Percentiles rank a stretch among this genome's conserved stretches.
phyloP scores from a whole-genome alignment of 2,113 vertebrate species.

The Scytalopus superciliaris region DNA sequence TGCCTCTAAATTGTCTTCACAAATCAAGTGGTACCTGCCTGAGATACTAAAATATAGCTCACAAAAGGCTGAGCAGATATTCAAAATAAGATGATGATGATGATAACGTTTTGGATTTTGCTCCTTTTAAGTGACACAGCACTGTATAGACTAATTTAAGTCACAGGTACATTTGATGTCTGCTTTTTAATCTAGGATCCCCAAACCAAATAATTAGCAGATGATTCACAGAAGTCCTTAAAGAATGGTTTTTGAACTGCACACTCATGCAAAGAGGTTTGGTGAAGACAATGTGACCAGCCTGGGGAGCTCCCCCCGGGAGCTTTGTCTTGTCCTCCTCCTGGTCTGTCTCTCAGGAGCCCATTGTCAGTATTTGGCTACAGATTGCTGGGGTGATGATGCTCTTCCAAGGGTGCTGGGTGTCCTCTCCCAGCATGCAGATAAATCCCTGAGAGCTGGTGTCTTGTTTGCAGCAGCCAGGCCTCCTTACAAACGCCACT shows the following conservation, averaged over 20 bases:
- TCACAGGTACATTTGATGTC: neutral
- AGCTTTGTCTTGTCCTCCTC: neutral
- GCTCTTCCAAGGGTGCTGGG: neutral
- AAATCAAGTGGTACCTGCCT: neutral
- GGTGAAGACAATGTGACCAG: neutral
- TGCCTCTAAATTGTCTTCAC: constrained; percentile 3
- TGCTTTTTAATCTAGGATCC: neutral
- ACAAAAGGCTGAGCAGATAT: neutral
- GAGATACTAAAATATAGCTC: neutral
- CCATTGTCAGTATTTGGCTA: neutral
- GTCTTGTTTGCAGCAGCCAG: neutral
- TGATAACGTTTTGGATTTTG: neutral
- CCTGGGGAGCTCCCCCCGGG: fast-evolving
- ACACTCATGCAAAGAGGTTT: neutral
- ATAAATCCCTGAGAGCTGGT: neutral
- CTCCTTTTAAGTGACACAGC: neutral
- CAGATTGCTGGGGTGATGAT: fast-evolving
- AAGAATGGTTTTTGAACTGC: neutral
- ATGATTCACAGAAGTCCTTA: neutral
- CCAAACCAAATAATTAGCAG: neutral
- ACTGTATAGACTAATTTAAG: neutral
- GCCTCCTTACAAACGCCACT: too few species aligned
- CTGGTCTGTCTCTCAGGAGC: neutral
- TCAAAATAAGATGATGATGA: neutral
- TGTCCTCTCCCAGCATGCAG: neutral